These are phyloP conservation scores for Hypercompe scribonia DNA, from an alignment of 2,888 invertebrate genomes.

Conservation along the genomic window DNA sequence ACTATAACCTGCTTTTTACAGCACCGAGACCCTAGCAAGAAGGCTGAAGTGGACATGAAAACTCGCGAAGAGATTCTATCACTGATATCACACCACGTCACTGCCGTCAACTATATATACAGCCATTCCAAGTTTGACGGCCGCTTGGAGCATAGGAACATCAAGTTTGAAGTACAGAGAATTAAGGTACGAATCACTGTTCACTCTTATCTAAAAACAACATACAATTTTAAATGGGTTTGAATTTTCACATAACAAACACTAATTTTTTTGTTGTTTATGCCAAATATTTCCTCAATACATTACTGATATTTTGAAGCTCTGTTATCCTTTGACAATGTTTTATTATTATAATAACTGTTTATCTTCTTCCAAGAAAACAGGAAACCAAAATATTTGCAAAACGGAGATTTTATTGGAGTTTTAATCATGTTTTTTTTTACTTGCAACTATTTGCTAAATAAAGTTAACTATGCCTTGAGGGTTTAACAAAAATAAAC, in stretches of 20 bases:
- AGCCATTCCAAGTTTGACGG: conserved; percentile 98
- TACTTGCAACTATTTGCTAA: no score
- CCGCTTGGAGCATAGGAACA: conserved; percentile 94
- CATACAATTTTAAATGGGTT: no score
- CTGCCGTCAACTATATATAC: conserved; percentile 99
- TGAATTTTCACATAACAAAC: no score
- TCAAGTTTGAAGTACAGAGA: conserved; percentile 97
- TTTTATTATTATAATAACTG: no score
- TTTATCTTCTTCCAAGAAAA: no score
- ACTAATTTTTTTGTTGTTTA: no score
- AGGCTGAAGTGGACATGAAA: conserved; percentile 92
- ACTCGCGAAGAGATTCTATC: conserved; percentile 99
- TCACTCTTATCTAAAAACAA: background rate
- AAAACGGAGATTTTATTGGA: no score
- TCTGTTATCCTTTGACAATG: background rate
- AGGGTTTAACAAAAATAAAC: no score
- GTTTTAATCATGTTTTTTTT: no score
- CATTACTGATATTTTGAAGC: background rate
- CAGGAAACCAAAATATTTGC: no score
- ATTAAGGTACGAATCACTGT: conserved; percentile 70
- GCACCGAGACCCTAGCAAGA: conserved; percentile 91
- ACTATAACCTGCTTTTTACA: conserved; percentile 65
- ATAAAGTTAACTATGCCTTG: no score
- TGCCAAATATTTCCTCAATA: background rate
- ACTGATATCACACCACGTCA: conserved; percentile 99